phyloP scores from a whole-genome alignment of 1,140 invertebrate species.

The Drosophila chauvacae region DNA sequence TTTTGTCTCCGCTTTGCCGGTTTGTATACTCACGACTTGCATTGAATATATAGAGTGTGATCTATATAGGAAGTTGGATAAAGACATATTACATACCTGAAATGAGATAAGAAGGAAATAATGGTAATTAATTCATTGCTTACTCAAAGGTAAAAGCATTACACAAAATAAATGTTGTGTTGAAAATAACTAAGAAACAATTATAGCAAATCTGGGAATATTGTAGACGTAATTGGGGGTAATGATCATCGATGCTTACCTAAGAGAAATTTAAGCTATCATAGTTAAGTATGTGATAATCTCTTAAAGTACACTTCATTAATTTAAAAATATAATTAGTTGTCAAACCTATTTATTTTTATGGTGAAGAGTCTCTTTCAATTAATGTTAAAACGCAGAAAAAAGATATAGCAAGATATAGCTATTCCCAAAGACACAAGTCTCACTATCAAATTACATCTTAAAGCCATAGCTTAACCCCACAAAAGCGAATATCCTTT shows the following conservation, averaged over 20 bases:
- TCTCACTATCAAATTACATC: constrained; percentile 19
- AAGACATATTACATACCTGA: constrained; percentile 53
- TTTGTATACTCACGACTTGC: constrained; percentile 61
- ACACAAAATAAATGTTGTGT: not conserved
- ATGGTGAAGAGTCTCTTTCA: too few species aligned
- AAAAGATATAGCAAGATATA: too few species aligned
- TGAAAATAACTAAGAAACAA: not conserved
- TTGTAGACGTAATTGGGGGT: too few species aligned
- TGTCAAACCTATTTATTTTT: too few species aligned
- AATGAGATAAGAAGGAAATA: constrained; percentile 44
- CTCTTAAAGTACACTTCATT: too few species aligned
- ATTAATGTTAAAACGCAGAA: too few species aligned
- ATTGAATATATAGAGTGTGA: not conserved
- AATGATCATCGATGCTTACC: too few species aligned
- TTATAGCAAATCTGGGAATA: too few species aligned
- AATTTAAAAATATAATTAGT: too few species aligned
- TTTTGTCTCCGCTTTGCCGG: constrained; percentile 18
- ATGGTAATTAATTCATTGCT: constrained; percentile 20
- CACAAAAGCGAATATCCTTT: constrained; percentile 37
- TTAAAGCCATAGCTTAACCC: constrained; percentile 10
- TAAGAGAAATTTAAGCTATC: too few species aligned
- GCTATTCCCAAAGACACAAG: not conserved
- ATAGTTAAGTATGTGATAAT: too few species aligned
- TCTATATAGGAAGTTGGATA: constrained; percentile 37
- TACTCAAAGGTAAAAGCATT: not conserved